Evolutionary conservation across 2,797 vertebrate genomes (phyloP).

Genomic region (Thamnophis elegans): DNA sequence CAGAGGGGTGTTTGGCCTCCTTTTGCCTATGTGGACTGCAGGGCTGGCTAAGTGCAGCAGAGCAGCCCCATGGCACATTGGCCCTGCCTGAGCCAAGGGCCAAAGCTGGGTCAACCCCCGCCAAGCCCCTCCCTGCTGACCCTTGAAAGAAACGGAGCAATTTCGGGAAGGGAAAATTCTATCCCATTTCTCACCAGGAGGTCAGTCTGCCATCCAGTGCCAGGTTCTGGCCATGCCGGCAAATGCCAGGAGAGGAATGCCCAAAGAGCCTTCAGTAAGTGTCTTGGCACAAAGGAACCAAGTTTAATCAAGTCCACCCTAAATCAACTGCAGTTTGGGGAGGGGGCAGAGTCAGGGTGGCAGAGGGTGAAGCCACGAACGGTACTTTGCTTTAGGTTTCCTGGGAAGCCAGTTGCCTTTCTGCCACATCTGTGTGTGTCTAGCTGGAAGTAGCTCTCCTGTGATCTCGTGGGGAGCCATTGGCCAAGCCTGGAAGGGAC

Average conservation of each 20-base stretch:
- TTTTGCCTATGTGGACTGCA: not conserved
- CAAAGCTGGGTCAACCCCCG: not conserved
- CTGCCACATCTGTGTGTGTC: not conserved
- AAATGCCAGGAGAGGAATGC: not conserved
- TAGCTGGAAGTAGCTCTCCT: not conserved
- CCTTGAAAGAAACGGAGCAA: not conserved
- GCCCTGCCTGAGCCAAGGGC: not conserved
- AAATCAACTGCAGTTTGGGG: not conserved
- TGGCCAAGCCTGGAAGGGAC: not conserved
- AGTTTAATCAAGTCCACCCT: not conserved
- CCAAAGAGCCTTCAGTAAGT: not conserved
- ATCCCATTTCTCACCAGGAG: not conserved
- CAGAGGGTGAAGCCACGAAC: not conserved
- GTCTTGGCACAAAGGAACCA: not conserved
- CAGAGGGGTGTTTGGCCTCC: too few relatives aligned
- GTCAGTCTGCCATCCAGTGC: not conserved
- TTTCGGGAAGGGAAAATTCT: not conserved
- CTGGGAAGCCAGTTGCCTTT: not conserved
- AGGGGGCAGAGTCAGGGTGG: not conserved
- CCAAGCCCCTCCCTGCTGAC: too few relatives aligned
- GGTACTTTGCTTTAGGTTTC: not conserved
- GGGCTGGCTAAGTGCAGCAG: not conserved
- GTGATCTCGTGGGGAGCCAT: not conserved
- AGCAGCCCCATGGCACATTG: not conserved
- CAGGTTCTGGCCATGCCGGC: not conserved